Base-by-base conservation (phyloP, 2,797 vertebrate species). In the Gila robusta region DNA sequence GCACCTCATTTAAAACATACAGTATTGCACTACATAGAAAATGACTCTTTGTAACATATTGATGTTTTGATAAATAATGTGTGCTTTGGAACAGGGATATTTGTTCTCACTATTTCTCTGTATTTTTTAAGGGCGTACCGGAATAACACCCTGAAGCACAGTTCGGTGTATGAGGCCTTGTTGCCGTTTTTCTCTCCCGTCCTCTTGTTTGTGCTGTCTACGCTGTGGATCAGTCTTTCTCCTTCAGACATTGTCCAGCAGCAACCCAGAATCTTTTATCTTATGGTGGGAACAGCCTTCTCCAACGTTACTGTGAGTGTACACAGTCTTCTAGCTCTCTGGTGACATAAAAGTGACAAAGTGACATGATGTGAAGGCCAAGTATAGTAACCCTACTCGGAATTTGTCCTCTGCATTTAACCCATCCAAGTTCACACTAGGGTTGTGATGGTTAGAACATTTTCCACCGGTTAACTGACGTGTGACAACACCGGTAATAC, bases 221-320 rank as follows among this genome's bases (percentile, higher is more conserved):
- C 97, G 44, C 52, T 89, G 0, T 99, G 98, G 98, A 93, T 97
- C 91, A 93, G 96, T 21, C 56, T 89, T 73, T 99, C 98, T 32
- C 97, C 97, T 0, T 94, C 90, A 37, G 88, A 96, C 87, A 95
- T 99, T 94, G 91, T 99, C 32, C 95, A 98, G 87, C 90, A 91
- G 74, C 97, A 99, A 88, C 98, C 98, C 84, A 94, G 98, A 86
- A 88, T 96, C 77, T 98, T 97, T 96, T 99, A 97, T 93, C 97
- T 98, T 92, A 98, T 99, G 97, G 97, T 99, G 88, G 98, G 98
- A 81, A 99, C 98, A 5, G 97, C 97, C 84, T 99, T 99, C 5
- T 96, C 98, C 71, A 99, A 98, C 41, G 97, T 97, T 91, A 99
- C 98, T 11, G 98, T 99, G 92, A 97, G 97, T 83, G n/a, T 66